A percentile compares a stretch with the other conserved stretches of the same genome.
Evolutionary conservation across 1,140 invertebrate species (phyloP).

Genomic region (Drosophila rhopaloa): DNA sequence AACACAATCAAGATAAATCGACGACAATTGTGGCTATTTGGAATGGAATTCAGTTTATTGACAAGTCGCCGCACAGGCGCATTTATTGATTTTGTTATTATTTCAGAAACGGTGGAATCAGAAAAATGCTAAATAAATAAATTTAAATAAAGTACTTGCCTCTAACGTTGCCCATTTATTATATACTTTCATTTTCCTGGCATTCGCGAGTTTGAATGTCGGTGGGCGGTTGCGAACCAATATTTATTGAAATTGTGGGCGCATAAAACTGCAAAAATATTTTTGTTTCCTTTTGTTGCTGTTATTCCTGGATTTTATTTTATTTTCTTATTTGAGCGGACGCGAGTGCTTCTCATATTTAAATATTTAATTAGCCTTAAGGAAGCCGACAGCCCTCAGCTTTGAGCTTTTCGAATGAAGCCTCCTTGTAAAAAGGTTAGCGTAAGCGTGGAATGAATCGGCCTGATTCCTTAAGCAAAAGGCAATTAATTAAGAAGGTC

Average conservation of each 20-base stretch:
- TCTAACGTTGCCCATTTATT: slow-evolving; percentile 28
- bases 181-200: slow-evolving; percentile 37
- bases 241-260: slow-evolving; percentile 44
- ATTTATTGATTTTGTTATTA: slow-evolving; percentile 81
- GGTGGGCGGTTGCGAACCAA: slow-evolving; percentile 17
- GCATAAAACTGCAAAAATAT: slow-evolving; percentile 59
- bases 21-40: slow-evolving; percentile 67
- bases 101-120: slow-evolving; percentile 30
- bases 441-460: slow-evolving; percentile 24
- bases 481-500: slow-evolving; percentile 79
- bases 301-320: slow-evolving; percentile 26
- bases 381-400: slow-evolving; percentile 20
- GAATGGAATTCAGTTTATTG: slow-evolving; percentile 60
- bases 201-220: background rate
- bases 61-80: slow-evolving; percentile 60
- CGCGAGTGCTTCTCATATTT: slow-evolving; percentile 62
- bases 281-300: slow-evolving; percentile 26
- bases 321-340: slow-evolving; percentile 12
- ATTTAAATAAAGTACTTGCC: slow-evolving; percentile 46
- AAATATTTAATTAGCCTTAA: slow-evolving; percentile 76
- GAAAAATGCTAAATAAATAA: slow-evolving; percentile 45
- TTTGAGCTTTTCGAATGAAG: slow-evolving; percentile 4
- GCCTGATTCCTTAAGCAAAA: slow-evolving; percentile 64
- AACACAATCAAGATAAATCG: slow-evolving; percentile 78
- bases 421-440: slow-evolving; percentile 27